phyloP scores from a whole-genome alignment of 2,888 invertebrate species.

The Dynastes tityus region DNA sequence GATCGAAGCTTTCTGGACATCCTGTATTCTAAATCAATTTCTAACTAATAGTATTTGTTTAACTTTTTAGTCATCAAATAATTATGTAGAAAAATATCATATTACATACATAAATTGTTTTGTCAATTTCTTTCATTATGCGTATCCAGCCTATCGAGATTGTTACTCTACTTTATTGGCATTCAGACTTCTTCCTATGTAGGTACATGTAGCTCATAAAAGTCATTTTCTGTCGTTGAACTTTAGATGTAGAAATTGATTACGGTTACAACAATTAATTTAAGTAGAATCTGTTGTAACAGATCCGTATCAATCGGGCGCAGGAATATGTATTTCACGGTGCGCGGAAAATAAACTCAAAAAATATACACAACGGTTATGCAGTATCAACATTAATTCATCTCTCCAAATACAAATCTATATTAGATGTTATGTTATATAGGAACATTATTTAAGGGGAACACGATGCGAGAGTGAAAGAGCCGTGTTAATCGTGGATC shows the following conservation, averaged over 20 bases:
- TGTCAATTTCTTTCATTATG: too few relatives aligned
- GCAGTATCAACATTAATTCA: constrained; percentile 48
- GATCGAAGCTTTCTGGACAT: too few relatives aligned
- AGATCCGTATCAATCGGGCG: constrained; percentile 26
- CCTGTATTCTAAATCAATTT: too few relatives aligned
- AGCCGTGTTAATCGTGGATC: constrained; percentile 59
- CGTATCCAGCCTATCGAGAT: neutral
- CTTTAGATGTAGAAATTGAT: constrained; percentile 38
- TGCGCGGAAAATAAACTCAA: constrained; percentile 1
- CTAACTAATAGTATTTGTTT: too few relatives aligned
- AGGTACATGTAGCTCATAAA: neutral
- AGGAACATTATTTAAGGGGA: constrained; percentile 37
- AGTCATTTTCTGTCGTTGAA: constrained; percentile 10
- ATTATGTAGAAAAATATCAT: too few relatives aligned
- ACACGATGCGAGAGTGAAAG: constrained; percentile 33
- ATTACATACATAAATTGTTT: too few relatives aligned
- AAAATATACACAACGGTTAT: constrained; percentile 31
- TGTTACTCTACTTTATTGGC: neutral
- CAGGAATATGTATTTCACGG: constrained; percentile 25
- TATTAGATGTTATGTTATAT: constrained; percentile 41
- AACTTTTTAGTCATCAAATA: too few relatives aligned
- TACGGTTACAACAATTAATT: constrained; percentile 42
- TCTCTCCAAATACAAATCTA: constrained; percentile 45
- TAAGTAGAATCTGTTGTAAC: constrained; percentile 42
- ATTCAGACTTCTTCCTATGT: neutral